Base-by-base conservation (phyloP, 1,140 invertebrate genomes). In the Trachymyrmex septentrionalis region DNA sequence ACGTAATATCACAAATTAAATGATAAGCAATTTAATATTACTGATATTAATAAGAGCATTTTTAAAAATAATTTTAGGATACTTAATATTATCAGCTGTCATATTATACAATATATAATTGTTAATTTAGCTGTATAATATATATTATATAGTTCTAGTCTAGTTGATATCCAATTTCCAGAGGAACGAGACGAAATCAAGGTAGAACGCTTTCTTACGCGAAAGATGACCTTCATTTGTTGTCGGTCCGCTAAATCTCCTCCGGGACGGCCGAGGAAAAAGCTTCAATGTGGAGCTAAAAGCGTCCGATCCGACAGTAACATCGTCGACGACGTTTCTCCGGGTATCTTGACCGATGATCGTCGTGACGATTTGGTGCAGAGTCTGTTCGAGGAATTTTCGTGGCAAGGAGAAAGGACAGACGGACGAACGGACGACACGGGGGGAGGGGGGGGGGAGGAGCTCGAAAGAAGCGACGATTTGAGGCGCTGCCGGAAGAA, bases 311-410 rank as follows among this genome's bases (percentile, higher is more conserved):
- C 44, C 57, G 55, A 48, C 53, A 27, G 50, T 55, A 48, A 63
- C 72, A 63, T 66, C 38, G 57, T 59, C 19, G 55, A 5, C 63
- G 44, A 72, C 48, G 72, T 90, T 86, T 78, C 87, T 77, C 66
- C 78, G 75, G 80, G 80, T 76, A 88, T 91, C 88, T 92, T 92
- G 90, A 91, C 91, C 86, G 88, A 90, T 85, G 88, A 91, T 91
- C 90, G 81, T 88, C 81, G 88, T 84, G 90, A 91, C 88, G 82
- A 88, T 66, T 90, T 64, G 67, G 38, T 80, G 57, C 12, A 67
- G 78, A 88, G 88, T 87, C 71, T 57, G 78, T 71, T 82, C 24
- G 64, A 55, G 53, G 78, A 21, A 90, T 88, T 82, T 84, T 59
- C n/a, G 63, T 55, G 34, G 55, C 55, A 34, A 55, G 69, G 24